A percentile compares a stretch with the other conserved stretches of the same genome.
Conservation (phyloP, 2,888 invertebrate genomes). For the Drosophila formosana region DNA sequence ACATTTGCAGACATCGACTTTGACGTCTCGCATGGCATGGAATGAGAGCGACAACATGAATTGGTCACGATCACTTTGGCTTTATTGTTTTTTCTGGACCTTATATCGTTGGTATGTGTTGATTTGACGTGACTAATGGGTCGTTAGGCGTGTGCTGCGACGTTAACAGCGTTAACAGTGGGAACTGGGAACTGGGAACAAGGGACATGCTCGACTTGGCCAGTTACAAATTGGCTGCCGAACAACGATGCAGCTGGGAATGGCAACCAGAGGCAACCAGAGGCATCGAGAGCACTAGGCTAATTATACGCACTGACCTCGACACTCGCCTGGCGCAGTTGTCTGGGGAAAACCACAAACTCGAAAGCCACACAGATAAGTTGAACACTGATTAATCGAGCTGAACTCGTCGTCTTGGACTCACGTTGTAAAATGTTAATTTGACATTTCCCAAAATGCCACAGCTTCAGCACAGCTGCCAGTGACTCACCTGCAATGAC, state of each 20-base stretch:
- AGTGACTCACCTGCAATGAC: constrained; percentile 69
- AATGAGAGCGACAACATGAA: constrained; percentile 54
- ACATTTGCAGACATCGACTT: constrained; percentile 70
- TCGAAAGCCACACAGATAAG: background rate
- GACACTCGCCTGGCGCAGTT: background rate
- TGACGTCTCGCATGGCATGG: constrained; percentile 37
- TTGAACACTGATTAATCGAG: constrained; percentile 3
- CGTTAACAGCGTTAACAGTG: constrained; percentile 23
- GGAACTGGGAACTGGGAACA: background rate
- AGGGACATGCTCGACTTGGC: constrained; percentile 41
- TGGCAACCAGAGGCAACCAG: constrained; percentile 11
- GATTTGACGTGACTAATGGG: constrained; percentile 78
- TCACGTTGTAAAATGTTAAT: constrained; percentile 15
- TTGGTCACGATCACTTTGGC: constrained; percentile 78
- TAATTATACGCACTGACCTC: constrained; percentile 38
- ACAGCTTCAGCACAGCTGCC: background rate
- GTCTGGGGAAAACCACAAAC: constrained; percentile 8
- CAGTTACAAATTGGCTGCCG: constrained; percentile 60
- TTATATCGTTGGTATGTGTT: constrained; percentile 49
- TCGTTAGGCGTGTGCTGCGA: constrained; percentile 60
- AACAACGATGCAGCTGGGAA: constrained; percentile 31
- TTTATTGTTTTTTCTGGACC: constrained; percentile 63
- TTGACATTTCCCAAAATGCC: constrained; percentile 42
- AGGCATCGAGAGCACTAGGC: constrained; percentile 16
- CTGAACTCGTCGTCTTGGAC: background rate